Evolutionary conservation across 2,888 invertebrate genomes (phyloP).

Genomic region (Melipona beecheii): DNA sequence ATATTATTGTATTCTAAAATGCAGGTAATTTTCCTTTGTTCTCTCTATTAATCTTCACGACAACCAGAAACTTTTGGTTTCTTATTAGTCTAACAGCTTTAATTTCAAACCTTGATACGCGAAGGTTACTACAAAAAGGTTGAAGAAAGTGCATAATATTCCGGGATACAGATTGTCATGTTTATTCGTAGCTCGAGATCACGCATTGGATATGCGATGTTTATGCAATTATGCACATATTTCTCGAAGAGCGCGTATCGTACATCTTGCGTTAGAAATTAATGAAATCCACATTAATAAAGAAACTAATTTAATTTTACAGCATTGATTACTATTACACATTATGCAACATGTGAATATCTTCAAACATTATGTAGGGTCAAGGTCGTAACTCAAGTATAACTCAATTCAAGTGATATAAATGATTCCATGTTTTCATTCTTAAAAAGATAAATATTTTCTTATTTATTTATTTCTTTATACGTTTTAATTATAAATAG

Average conservation of each 20-base stretch:
- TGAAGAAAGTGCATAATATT: not conserved
- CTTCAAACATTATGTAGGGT: not conserved
- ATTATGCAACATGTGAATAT: not conserved
- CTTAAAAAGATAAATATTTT: not conserved
- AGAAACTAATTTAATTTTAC: not conserved
- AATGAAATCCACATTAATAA: not conserved
- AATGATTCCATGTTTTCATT: not conserved
- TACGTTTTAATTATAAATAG: too few relatives aligned
- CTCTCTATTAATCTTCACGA: too few relatives aligned
- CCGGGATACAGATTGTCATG: not conserved
- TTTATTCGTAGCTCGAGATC: not conserved
- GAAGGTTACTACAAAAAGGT: not conserved
- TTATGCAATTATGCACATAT: not conserved
- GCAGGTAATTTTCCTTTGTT: too few relatives aligned
- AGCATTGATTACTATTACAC: not conserved
- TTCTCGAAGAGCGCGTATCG: not conserved
- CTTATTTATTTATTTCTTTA: not conserved
- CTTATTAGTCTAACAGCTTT: not conserved
- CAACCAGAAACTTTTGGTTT: too few relatives aligned
- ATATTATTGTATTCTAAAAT: too few relatives aligned
- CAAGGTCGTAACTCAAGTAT: not conserved
- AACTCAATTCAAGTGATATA: not conserved
- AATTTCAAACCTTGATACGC: not conserved
- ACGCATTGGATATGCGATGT: not conserved
- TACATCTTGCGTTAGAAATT: not conserved